A percentile compares a stretch with the other conserved stretches of the same genome.
Evolutionary conservation across 53 echinoderm and acorn worm species (phyloP).

Genomic region (Patiria pectinifera): DNA sequence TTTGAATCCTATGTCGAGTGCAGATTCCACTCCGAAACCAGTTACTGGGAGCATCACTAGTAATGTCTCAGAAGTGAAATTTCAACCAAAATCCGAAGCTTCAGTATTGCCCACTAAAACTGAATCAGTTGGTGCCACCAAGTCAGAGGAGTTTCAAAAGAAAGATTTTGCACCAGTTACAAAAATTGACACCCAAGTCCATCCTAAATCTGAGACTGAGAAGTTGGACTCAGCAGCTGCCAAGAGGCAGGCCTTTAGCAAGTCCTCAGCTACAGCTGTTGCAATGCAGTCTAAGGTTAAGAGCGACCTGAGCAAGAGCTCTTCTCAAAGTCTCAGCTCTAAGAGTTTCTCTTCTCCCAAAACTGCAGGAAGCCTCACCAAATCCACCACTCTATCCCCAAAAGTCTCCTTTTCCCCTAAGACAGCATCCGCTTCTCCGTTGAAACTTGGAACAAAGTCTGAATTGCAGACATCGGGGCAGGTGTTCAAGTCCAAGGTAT

Average conservation of each 20-base stretch:
- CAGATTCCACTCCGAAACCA: constrained; percentile 21
- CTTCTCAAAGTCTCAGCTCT: constrained; percentile 38
- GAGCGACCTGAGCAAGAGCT: constrained; percentile 65
- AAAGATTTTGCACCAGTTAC: constrained; percentile 44
- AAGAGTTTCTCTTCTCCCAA: constrained; percentile 46
- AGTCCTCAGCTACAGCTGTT: constrained; percentile 39
- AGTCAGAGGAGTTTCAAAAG: constrained; percentile 42
- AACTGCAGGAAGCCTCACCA: constrained; percentile 2
- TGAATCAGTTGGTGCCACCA: constrained; percentile 42
- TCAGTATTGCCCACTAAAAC: constrained; percentile 36
- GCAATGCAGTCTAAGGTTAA: constrained; percentile 47
- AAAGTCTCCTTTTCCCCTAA: constrained; percentile 46
- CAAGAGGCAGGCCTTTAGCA: constrained; percentile 46
- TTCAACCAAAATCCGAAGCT: constrained; percentile 18
- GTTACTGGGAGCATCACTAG: constrained; percentile 8
- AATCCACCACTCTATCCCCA: constrained; percentile 10
- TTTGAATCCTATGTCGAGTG: constrained; percentile 68
- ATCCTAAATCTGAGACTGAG: constrained; percentile 25
- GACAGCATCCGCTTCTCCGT: neutral
- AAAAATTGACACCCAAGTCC: constrained; percentile 35
- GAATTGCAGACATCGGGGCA: constrained; percentile 19
- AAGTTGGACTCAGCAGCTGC: constrained; percentile 55
- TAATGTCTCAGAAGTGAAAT: constrained; percentile 20
- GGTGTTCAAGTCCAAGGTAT: constrained; percentile 28
- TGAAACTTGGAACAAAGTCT: constrained; percentile 52